Evolutionary conservation across 2,113 vertebrate genomes (phyloP).

Genomic region (Anolis sagrei): DNA sequence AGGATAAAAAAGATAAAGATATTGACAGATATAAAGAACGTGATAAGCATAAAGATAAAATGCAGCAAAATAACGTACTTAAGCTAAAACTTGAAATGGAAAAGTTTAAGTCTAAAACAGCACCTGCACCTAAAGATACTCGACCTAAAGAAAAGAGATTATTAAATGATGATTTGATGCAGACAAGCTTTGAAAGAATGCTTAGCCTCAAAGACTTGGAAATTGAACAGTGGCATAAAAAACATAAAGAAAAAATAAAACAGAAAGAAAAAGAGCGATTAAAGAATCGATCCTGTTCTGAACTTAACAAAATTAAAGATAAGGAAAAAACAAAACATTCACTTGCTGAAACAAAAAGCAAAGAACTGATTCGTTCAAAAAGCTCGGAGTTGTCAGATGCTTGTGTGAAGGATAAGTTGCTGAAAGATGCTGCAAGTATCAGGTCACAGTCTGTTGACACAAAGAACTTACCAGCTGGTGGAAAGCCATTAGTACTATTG

Average conservation of each 20-base stretch:
- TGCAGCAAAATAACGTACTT: conserved; percentile 80
- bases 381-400: conserved; percentile 89
- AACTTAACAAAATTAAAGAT: conserved; percentile 86
- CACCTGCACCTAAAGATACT: conserved; percentile 80
- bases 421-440: conserved; percentile 83
- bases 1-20: conserved; percentile 91
- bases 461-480: conserved; percentile 75
- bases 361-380: conserved; percentile 90
- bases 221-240: conserved; percentile 97
- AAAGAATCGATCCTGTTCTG: conserved; percentile 84
- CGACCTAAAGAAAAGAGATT: conserved; percentile 95
- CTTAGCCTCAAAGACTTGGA: conserved; percentile 97
- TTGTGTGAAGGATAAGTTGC: conserved; percentile 81
- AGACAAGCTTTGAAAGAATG: conserved; percentile 99
- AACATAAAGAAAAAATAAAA: conserved; percentile 98
- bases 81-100: conserved; percentile 84
- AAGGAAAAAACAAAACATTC: conserved; percentile 84
- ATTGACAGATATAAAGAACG: conserved; percentile 90
- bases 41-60: conserved; percentile 89
- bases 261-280: conserved; percentile 95
- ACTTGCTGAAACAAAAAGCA: conserved; percentile 79
- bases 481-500: conserved; percentile 76
- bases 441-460: conserved; percentile 88
- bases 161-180: conserved; percentile 98
- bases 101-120: conserved; percentile 84